A percentile compares a stretch with the other conserved stretches of the same genome.
phyloP scores from a whole-genome alignment of 2,797 vertebrate species.

The Arnoldichthys spilopterus region DNA sequence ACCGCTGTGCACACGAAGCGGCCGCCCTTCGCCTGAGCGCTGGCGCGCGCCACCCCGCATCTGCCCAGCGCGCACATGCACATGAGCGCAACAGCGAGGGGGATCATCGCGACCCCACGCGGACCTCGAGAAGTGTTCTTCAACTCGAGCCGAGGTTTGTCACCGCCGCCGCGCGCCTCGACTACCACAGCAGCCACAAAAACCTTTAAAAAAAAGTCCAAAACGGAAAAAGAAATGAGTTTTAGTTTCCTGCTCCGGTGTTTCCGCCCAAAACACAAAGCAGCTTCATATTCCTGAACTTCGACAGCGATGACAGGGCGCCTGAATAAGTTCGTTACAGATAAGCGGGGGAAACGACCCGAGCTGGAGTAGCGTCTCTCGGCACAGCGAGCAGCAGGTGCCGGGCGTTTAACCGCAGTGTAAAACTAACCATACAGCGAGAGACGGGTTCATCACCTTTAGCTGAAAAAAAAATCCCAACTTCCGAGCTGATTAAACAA shows the following conservation, averaged over 20 bases:
- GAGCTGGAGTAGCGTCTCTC: neutral
- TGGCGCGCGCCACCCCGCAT: constrained; percentile 65
- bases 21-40: constrained; percentile 76
- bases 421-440: no score
- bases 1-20: constrained; percentile 95
- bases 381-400: neutral
- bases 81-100: constrained; percentile 73
- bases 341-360: neutral
- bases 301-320: neutral
- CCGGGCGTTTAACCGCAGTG: neutral
- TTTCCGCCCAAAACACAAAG: neutral
- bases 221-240: neutral
- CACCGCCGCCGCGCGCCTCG: no score
- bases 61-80: constrained; percentile 68
- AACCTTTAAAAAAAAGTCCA: neutral
- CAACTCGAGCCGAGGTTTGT: constrained; percentile 8
- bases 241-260: neutral
- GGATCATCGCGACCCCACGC: constrained; percentile 75
- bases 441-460: neutral
- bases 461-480: neutral
- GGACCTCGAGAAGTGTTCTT: neutral
- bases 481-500: neutral
- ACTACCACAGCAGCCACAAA: neutral
- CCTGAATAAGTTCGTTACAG: neutral
- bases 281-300: neutral